Evolutionary conservation across 1,140 invertebrate genomes (phyloP).

Genomic region (Zaprionus taronus): DNA sequence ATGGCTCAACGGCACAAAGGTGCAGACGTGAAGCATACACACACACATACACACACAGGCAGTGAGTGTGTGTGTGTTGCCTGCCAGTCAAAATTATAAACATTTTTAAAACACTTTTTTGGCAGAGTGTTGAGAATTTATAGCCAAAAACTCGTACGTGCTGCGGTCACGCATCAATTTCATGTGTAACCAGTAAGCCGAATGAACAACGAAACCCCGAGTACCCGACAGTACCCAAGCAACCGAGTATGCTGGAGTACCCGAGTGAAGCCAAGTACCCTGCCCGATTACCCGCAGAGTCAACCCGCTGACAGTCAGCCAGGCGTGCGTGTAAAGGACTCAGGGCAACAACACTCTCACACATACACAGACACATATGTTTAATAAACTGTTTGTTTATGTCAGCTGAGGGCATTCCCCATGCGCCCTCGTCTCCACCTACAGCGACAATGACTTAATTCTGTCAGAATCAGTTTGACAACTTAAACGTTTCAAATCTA

Average conservation of each 20-base stretch:
- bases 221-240: not conserved
- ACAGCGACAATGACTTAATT: conserved; percentile 10
- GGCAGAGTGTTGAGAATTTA: conserved; percentile 65
- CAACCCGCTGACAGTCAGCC: conserved; percentile 5
- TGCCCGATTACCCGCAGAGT: not conserved
- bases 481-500: conserved; percentile 23
- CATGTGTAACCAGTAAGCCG: conserved; percentile 5
- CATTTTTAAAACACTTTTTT: conserved; percentile 79
- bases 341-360: conserved; percentile 12
- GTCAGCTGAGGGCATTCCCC: conserved; percentile 19
- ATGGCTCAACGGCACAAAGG: conserved; percentile 59
- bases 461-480: conserved; percentile 18
- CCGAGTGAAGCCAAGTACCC: not conserved
- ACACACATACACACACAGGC: not conserved
- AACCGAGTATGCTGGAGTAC: not conserved
- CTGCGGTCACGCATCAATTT: conserved; percentile 76
- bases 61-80: conserved; percentile 17
- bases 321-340: conserved; percentile 49
- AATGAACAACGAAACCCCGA: not conserved
- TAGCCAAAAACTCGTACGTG: conserved; percentile 67
- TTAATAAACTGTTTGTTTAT: conserved; percentile 67
- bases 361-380: conserved; percentile 14
- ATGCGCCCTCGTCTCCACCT: too few relatives aligned
- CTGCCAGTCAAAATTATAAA: conserved; percentile 70
- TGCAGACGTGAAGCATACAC: conserved; percentile 66